A percentile compares a stretch with the other conserved stretches of the same genome.
Evolutionary conservation across 2,113 vertebrate species (phyloP).

Genomic region (Nycticorax nycticorax): DNA sequence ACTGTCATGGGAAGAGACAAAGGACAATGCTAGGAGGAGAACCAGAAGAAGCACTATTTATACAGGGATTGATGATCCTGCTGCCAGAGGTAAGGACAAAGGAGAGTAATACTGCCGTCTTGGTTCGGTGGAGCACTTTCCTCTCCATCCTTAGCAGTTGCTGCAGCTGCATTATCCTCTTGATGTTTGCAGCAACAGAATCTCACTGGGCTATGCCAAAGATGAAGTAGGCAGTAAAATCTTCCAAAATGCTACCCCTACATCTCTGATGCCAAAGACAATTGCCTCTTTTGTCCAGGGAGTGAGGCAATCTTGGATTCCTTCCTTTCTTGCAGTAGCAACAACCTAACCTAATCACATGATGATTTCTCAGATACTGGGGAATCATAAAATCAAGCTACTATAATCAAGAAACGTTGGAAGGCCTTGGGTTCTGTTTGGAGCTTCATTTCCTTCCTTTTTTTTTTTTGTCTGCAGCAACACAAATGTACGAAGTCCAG

Average conservation of each 20-base stretch:
- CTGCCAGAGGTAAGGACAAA: not conserved
- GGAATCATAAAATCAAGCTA: not conserved
- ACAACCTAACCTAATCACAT: not conserved
- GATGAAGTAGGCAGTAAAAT: not conserved
- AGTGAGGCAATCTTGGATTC: not conserved
- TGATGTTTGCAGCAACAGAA: not conserved
- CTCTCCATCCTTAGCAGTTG: fast-evolving
- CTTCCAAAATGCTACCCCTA: not conserved
- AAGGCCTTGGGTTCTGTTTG: not conserved
- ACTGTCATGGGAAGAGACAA: not conserved
- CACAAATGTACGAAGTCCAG: not conserved
- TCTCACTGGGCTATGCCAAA: not conserved
- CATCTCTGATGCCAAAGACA: not conserved
- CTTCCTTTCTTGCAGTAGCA: not conserved
- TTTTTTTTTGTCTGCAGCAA: not conserved
- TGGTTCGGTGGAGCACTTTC: not conserved
- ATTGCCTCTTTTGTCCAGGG: not conserved
- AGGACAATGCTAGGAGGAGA: not conserved
- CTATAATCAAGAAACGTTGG: not conserved
- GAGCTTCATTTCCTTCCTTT: not conserved
- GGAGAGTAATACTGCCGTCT: not conserved
- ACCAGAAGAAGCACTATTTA: not conserved
- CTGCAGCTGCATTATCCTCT: not conserved
- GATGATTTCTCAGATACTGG: not conserved
- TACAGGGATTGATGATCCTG: not conserved